Conservation (phyloP, 2,797 vertebrate genomes). For the Falco biarmicus region DNA sequence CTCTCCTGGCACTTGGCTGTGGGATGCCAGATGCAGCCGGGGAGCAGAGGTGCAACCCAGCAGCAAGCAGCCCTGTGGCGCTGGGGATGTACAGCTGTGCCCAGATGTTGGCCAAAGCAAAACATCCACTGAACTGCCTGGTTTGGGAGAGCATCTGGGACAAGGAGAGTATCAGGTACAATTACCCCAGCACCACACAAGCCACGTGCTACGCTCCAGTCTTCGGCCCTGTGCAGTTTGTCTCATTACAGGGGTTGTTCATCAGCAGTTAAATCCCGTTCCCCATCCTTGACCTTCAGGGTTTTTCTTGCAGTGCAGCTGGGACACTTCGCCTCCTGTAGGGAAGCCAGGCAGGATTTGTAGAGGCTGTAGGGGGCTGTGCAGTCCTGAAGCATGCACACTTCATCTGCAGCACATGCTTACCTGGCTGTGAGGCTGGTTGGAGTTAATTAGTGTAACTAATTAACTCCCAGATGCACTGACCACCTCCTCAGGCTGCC, state of each 20-base stretch:
- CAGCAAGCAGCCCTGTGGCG: not conserved
- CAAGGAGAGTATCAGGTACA: not conserved
- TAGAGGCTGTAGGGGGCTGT: not conserved
- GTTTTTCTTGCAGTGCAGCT: not conserved
- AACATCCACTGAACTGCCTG: too few relatives aligned
- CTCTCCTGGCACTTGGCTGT: not conserved
- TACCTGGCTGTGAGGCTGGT: not conserved
- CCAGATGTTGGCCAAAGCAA: not conserved
- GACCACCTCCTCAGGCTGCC: not conserved
- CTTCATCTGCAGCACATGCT: not conserved
- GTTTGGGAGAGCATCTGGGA: not conserved
- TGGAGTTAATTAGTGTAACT: too few relatives aligned
- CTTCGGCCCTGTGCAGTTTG: not conserved
- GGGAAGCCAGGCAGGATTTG: not conserved
- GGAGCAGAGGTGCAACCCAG: not conserved
- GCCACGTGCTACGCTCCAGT: fast-evolving
- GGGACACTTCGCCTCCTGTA: fast-evolving
- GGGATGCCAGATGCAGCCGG: not conserved
- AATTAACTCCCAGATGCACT: not conserved
- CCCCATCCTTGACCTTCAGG: not conserved
- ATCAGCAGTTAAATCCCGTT: not conserved
- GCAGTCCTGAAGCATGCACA: fast-evolving
- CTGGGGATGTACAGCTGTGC: not conserved
- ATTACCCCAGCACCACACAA: not conserved
- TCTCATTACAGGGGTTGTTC: too few relatives aligned